Evolutionary conservation across 2,797 vertebrate genomes (phyloP).

Genomic region (Cirrhinus molitorella): DNA sequence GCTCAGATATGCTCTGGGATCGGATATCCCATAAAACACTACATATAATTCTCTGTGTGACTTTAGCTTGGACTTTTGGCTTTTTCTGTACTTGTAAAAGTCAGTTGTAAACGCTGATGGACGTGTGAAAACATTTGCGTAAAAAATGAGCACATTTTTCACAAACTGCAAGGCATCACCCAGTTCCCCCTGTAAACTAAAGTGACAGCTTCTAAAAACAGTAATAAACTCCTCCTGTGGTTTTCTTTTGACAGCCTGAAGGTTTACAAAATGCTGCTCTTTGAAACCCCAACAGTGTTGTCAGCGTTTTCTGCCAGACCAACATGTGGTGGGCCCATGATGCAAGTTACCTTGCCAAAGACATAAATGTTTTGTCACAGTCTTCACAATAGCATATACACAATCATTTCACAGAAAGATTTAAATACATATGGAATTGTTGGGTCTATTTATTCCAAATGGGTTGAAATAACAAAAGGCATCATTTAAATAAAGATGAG

Average conservation of each 20-base stretch:
- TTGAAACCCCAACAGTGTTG: not conserved
- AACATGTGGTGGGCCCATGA: slow-evolving; percentile 11
- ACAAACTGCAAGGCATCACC: slow-evolving; percentile 15
- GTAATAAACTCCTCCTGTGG: not conserved
- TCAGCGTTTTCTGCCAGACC: slow-evolving; percentile 17
- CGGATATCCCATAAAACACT: slow-evolving; percentile 2
- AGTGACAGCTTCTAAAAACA: not conserved
- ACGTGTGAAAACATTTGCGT: slow-evolving; percentile 35
- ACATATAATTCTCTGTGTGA: not conserved
- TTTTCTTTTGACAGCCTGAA: not conserved
- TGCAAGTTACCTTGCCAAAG: not conserved
- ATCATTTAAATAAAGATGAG: slow-evolving; percentile 50
- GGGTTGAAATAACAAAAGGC: slow-evolving; percentile 26
- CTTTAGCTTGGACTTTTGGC: not conserved
- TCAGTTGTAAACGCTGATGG: slow-evolving; percentile 31
- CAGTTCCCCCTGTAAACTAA: not conserved
- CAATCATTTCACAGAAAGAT: slow-evolving; percentile 18
- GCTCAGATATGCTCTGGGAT: slow-evolving; percentile 56
- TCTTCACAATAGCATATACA: slow-evolving; percentile 45
- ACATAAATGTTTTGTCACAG: not conserved
- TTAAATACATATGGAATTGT: not conserved
- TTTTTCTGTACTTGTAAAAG: slow-evolving; percentile 24
- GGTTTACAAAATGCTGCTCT: not conserved
- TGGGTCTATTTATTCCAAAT: slow-evolving; percentile 2
- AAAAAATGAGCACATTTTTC: slow-evolving; percentile 30